A percentile compares a stretch with the other conserved stretches of the same genome.
These are phyloP conservation scores for Agrochola circellaris DNA, from an alignment of 2,888 invertebrate genomes.

Conservation along the genomic window DNA sequence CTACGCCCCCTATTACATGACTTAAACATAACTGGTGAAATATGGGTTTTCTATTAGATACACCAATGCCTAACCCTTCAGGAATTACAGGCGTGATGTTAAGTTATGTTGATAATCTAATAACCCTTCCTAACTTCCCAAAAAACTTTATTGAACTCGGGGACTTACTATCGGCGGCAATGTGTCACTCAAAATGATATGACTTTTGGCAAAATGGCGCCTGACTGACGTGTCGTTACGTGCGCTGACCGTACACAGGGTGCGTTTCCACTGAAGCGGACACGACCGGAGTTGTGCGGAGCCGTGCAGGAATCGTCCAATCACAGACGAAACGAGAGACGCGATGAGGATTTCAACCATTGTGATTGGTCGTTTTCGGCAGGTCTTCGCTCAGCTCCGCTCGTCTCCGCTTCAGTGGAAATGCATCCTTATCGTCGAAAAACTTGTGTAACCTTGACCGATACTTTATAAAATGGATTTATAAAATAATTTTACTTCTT, in stretches of 20 bases:
- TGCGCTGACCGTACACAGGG: neutral
- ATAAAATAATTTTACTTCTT: no score
- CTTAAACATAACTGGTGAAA: neutral
- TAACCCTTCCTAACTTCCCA: neutral
- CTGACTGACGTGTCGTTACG: conserved; percentile 2
- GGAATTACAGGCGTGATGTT: neutral
- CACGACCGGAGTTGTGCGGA: no score
- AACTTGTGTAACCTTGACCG: neutral
- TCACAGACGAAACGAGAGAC: no score
- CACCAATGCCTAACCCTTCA: neutral
- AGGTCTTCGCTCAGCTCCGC: no score
- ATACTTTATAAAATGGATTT: neutral
- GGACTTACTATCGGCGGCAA: neutral
- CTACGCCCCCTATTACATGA: neutral
- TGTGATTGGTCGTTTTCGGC: no score
- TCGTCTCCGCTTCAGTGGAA: no score
- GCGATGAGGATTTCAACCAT: no score
- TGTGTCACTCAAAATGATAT: conserved; percentile 14
- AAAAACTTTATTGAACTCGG: neutral
- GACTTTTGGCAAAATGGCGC: neutral
- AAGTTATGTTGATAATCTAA: neutral
- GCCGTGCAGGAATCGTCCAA: no score
- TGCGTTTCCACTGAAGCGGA: no score
- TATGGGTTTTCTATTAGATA: neutral
- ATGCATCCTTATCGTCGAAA: neutral